Evolutionary conservation across 2,113 vertebrate species (phyloP), one percentile per base, ranked within the genome.

Genomic region (Myotis lucifugus): DNA sequence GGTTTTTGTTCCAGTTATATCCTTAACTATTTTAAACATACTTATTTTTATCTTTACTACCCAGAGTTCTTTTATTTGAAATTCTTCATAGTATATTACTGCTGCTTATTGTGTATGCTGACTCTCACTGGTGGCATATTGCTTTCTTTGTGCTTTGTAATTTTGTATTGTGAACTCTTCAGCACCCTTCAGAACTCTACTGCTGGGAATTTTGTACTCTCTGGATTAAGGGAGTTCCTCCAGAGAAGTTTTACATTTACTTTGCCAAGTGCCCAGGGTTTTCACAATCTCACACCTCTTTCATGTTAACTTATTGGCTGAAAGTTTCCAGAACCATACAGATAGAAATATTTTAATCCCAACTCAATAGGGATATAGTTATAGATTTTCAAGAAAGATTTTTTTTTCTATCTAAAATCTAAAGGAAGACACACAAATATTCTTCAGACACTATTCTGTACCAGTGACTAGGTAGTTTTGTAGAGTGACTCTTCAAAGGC

Each of bases 381-480:
- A 59, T 5, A 18, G 64, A 87, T 93, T 73, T 93, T 83, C 46
- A 73, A 52, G 64, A 76, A 32, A 93, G 46, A 25, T 4, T 27
- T 72, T 66, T 72, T 66, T 64, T 50, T 95, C 73, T 83, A 12
- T 66, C 40, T 78, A 52, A 96, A 93, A 73, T 70, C 23, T 92
- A 72, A 85, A 54, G 6, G 3, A 88, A 78, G 27, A 84, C 64
- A 56, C 42, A 59, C 12, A 67, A 37, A 13, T 10, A 40, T 66
- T 56, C 23, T 82, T 54, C 40, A 82, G 81, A 90, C 42, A 72
- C 8, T 37, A 23, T 70, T 93, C 23, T 54, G 29, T 67, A 54
- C 17, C 42, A 54, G 3, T 64, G 42, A 9, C 46, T 73, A 59
- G 6, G 32, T 46, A n/a, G 29, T 54, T 86, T 70, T 86, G 82